Percentiles rank a stretch among this genome's conserved stretches.
phyloP scores from a whole-genome alignment of 2,888 invertebrate genomes.

The Sesia apiformis region DNA sequence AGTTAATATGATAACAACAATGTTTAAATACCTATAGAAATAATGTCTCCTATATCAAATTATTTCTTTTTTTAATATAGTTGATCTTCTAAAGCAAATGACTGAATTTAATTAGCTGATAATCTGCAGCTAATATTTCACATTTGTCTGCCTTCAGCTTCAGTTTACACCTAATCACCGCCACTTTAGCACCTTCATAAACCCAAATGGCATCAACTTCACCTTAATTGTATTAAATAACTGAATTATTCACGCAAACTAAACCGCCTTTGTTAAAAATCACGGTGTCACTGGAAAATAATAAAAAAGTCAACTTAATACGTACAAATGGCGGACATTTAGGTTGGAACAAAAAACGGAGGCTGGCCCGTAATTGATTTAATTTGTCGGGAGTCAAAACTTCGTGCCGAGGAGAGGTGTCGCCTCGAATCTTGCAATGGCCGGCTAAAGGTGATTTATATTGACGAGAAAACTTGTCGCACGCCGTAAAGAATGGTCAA shows the following conservation, averaged over 20 bases:
- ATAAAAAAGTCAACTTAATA: conserved; percentile 47
- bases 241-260: neutral
- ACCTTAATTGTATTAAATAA: neutral
- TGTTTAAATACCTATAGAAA: too few relatives aligned
- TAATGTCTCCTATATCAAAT: too few relatives aligned
- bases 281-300: neutral
- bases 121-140: too few relatives aligned
- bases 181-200: neutral
- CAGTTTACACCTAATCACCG: too few relatives aligned
- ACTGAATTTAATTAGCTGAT: too few relatives aligned
- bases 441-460: conserved; percentile 9
- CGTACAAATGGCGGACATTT: conserved; percentile 56
- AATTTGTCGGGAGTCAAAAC: conserved; percentile 65
- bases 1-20: too few relatives aligned
- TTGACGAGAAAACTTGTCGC: neutral
- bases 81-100: too few relatives aligned
- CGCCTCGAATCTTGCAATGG: conserved; percentile 13
- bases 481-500: too few relatives aligned
- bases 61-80: too few relatives aligned
- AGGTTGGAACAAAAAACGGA: conserved; percentile 36
- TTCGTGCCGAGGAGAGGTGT: conserved; percentile 34
- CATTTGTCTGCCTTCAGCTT: too few relatives aligned
- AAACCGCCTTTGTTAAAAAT: neutral
- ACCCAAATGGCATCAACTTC: neutral
- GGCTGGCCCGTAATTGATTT: conserved; percentile 63